Evolutionary conservation across 2,797 vertebrate genomes (phyloP).

Genomic region (Eulemur coronatus): DNA sequence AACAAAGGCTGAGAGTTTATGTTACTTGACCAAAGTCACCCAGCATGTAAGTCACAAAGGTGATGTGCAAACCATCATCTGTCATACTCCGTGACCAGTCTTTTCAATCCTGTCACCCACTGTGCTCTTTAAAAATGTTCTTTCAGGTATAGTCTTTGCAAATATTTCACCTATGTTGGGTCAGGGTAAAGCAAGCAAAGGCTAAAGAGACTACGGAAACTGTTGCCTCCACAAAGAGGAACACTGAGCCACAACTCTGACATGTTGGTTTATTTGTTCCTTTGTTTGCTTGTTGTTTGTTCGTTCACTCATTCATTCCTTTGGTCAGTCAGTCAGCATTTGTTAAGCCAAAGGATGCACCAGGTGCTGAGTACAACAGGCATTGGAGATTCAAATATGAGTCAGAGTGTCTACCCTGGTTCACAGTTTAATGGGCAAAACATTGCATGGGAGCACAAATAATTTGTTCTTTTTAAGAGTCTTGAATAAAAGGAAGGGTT

Average conservation of each 20-base stretch:
- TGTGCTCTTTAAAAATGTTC: neutral
- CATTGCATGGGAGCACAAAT: neutral
- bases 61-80: slow-evolving; percentile 5
- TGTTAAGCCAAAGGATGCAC: neutral
- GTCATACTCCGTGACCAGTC: neutral
- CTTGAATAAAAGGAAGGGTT: neutral
- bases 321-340: neutral
- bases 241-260: neutral
- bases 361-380: neutral
- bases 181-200: slow-evolving; percentile 31
- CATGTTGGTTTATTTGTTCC: neutral
- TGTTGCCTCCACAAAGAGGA: neutral
- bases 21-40: neutral
- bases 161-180: slow-evolving; percentile 1
- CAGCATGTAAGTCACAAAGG: neutral
- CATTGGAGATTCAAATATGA: neutral
- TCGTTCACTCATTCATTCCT: neutral
- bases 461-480: slow-evolving; percentile 5
- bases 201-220: neutral
- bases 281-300: neutral
- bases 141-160: neutral
- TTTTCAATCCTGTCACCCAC: neutral
- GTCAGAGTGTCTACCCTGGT: neutral
- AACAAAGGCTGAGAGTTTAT: neutral
- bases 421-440: neutral